Conservation (phyloP, 2,797 vertebrate genomes). For the Tamandua tetradactyla region DNA sequence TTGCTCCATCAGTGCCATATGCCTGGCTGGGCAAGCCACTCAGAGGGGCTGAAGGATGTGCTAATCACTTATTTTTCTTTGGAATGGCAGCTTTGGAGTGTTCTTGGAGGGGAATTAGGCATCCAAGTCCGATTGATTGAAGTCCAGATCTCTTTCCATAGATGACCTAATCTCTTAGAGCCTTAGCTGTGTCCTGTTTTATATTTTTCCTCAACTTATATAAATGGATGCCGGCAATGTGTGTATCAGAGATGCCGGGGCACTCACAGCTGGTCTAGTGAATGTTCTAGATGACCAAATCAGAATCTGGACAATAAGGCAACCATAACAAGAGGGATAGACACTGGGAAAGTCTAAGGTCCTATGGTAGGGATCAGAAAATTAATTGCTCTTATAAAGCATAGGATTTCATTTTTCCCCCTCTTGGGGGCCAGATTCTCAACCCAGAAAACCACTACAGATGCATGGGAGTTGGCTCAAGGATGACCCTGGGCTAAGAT, state of each 20-base stretch:
- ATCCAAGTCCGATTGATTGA: not conserved
- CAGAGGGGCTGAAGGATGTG: not conserved
- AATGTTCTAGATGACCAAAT: not conserved
- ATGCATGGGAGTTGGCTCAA: not conserved
- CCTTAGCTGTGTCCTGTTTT: not conserved
- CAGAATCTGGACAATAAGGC: not conserved
- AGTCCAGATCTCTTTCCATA: not conserved
- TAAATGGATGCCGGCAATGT: not conserved
- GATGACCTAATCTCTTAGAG: not conserved
- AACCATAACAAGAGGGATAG: not conserved
- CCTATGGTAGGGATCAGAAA: constrained; percentile 14
- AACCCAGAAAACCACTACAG: not conserved
- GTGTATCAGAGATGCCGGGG: not conserved
- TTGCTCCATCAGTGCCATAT: not conserved
- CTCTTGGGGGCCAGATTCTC: not conserved
- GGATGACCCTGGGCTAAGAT: not conserved
- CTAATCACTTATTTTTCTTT: not conserved
- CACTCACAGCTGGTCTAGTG: not conserved
- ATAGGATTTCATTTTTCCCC: not conserved
- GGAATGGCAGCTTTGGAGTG: not conserved
- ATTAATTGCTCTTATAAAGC: not conserved
- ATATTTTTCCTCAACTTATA: not conserved
- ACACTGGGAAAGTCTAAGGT: not conserved
- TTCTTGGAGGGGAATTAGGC: not conserved
- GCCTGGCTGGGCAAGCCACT: not conserved